Evolutionary conservation across 2,113 vertebrate species (phyloP), one percentile per base, ranked within the genome.

Genomic region (Pseudorectes ferrugineus): DNA sequence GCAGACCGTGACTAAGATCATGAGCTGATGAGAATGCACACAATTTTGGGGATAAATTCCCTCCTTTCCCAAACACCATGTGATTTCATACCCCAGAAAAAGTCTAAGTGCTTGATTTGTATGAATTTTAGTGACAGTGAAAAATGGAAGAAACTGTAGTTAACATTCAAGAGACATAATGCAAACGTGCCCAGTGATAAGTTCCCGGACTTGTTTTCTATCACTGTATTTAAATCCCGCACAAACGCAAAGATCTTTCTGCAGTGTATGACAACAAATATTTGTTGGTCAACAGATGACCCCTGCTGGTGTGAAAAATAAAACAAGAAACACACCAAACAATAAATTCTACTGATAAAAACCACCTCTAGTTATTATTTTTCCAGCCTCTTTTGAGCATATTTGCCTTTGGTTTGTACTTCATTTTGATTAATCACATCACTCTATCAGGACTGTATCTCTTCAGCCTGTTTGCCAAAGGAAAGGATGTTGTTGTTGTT

Each of bases 261-360:
- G 8, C n/a, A 66, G 26, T 31, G 12, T 19, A 51, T 2, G 7
- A 71, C 89, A 59, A 73, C n/a, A 87, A 82, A 62, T 92, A 79
- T 94, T 95, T 86, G 54, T 94, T 97, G 91, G 85, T 92, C 85
- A 94, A 80, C 91, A 93, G 92, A 63, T 94, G 95, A 96, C 95
- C 93, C 91, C 95, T 96, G 86, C 91, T 97, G 91, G 95, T 91
- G 63, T 65, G 46, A 40, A 88, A 77, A 89, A 84, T 55, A 1
- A 59, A n/a, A 28, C 40, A 52, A 51, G 35, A 61, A 29, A n/a
- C 68, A 36, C 28, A 5, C 13, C 10, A 42, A 54, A 12, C 18
- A 11, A 52, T 33, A 75, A 79, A 82, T 62, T 66, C 20, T 35
- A 23, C 17, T 35, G 21, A 62, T 35, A 22, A 87, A 68, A 77